phyloP scores from a whole-genome alignment of 2,888 invertebrate genomes.

The Branchellion lobata region DNA sequence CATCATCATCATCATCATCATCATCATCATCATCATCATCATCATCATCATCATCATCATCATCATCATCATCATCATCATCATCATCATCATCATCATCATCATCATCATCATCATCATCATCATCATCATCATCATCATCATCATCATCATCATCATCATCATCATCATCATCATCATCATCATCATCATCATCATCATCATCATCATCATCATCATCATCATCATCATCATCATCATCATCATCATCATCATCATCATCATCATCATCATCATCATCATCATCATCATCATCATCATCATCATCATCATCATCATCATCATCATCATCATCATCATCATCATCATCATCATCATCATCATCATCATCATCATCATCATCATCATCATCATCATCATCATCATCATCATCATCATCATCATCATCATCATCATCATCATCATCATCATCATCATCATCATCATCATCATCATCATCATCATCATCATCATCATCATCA shows the following conservation, averaged over 20 bases:
- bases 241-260: constrained; percentile 17
- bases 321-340: background rate
- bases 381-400: background rate
- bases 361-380: background rate
- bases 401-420: constrained; percentile 9
- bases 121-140: constrained; percentile 34
- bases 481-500: constrained; percentile 12
- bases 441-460: constrained; percentile 9
- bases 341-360: constrained; percentile 21
- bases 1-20: constrained; percentile 34
- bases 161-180: background rate
- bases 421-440: constrained; percentile 9
- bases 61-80: constrained; percentile 34
- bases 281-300: background rate
- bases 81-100: constrained; percentile 23
- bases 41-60: background rate
- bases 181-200: constrained; percentile 34
- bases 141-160: constrained; percentile 23
- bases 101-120: background rate
- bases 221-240: constrained; percentile 10
- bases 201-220: background rate
- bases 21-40: constrained; percentile 23
- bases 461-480: constrained; percentile 9
- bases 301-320: background rate
- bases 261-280: background rate